phyloP scores from a whole-genome alignment of 2,888 invertebrate species.

The Epistrophella euchroma region DNA sequence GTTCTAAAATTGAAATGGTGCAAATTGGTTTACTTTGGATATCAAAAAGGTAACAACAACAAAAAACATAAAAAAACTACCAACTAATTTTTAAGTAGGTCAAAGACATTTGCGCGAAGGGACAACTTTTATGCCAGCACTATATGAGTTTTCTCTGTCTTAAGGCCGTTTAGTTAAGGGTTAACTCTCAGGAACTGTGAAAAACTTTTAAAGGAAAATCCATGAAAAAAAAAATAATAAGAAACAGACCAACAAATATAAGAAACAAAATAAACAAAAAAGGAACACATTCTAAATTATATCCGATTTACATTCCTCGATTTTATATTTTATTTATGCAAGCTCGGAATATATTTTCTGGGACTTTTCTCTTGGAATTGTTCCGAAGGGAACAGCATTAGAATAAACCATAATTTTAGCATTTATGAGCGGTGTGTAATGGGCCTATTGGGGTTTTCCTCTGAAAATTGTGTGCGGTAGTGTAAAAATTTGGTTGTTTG shows the following conservation, averaged over 20 bases:
- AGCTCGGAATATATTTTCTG: conserved; percentile 8
- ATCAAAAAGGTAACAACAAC: neutral
- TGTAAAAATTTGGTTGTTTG: neutral
- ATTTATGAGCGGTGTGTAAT: conserved; percentile 20
- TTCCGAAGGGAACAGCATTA: conserved; percentile 9
- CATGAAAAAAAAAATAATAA: neutral
- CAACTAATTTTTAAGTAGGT: neutral
- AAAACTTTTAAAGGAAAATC: neutral
- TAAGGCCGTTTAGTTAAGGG: neutral
- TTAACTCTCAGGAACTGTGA: neutral
- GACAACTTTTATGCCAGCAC: neutral
- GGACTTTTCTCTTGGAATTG: conserved; percentile 5
- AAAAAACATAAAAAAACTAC: neutral
- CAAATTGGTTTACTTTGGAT: neutral
- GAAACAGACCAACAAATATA: neutral
- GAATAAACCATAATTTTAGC: conserved; percentile 19
- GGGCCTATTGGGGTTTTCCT: conserved; percentile 9
- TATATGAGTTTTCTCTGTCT: neutral
- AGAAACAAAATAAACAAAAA: neutral
- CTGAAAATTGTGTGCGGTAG: neutral
- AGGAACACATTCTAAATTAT: neutral
- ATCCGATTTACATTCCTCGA: conserved; percentile 15
- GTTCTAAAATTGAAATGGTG: neutral
- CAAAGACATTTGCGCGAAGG: conserved; percentile 6
- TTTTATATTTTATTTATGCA: conserved; percentile 15